Base-by-base conservation (phyloP, 2,797 vertebrate genomes). In the Molossus molossus region DNA sequence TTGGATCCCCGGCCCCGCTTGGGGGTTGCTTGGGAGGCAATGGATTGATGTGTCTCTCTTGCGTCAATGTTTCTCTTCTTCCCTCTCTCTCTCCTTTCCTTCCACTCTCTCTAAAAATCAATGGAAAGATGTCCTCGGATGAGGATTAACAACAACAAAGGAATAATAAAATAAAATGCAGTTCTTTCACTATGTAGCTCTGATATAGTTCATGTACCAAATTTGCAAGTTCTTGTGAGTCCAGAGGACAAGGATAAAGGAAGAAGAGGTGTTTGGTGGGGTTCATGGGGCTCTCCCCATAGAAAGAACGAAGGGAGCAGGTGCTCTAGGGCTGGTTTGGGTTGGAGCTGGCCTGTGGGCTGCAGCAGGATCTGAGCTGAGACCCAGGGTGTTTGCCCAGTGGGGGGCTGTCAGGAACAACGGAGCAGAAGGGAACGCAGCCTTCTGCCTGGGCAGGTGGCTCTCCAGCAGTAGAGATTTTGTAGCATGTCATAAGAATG, bases 211-310 rank as follows among this genome's bases (percentile, higher is more conserved):
- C 10, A 10, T 57, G 15, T 45, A 62, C 10, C 23, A 3, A 80
- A 40, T 73, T 65, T 86, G 64, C 6, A 69, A 62, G 40, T 81
- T 58, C 53, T 67, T 72, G 13, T 2, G 11, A 85, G 53, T 72
- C 57, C 93, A 37, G 12, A 82, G 29, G 29, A 20, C 55, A 20
- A 55, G 55, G 79, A 7, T 7, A 6, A 21, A 55, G 48, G 15
- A 55, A 53, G 25, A 14, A 50, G 62, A 18, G 21, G 29, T 7
- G n/a, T 13, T 55, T 15, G 25, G 37, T 14, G 53, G 12, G 10
- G 10, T 18, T 57, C 7, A 0, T 0, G 23, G 12, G n/a, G 27
- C 60, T 27, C n/a, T 77, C 27, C 0, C 1, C 4, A 2, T 2
- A 12, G 27, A 11, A 37, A 13, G 37, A 65, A 5, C 3, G 5